phyloP scores from a whole-genome alignment of 2,797 vertebrate species.

The Notolepis coatsorum region DNA sequence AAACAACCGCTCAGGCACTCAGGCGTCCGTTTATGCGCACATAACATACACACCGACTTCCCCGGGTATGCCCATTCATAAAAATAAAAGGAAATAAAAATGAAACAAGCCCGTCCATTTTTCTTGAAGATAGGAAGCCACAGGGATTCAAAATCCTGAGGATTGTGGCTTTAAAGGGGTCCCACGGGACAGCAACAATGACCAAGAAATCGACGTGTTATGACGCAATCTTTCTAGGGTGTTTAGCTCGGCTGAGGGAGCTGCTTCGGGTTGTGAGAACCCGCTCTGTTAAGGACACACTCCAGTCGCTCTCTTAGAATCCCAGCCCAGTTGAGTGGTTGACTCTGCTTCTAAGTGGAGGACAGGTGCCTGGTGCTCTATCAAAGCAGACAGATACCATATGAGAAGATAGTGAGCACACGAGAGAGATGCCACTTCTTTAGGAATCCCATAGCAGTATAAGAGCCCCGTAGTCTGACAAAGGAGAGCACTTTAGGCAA shows the following conservation, averaged over 20 bases:
- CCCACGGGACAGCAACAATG: not conserved
- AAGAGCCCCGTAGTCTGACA: conserved; percentile 66
- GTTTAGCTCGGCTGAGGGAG: conserved; percentile 4
- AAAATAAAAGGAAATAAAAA: conserved; percentile 10
- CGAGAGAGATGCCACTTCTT: conserved; percentile 58
- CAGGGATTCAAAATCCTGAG: not conserved
- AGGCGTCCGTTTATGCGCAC: not conserved
- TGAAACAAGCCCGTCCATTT: not conserved
- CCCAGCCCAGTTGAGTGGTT: conserved; percentile 33
- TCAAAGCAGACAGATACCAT: conserved; percentile 47
- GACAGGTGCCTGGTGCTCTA: conserved; percentile 30
- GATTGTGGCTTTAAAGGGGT: not conserved
- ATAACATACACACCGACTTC: not conserved
- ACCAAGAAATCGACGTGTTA: not conserved
- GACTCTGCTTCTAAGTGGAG: conserved; percentile 22
- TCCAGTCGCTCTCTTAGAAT: conserved; percentile 1
- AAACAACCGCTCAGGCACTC: conserved; percentile 9
- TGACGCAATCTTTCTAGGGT: not conserved
- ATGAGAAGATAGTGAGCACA: conserved; percentile 24
- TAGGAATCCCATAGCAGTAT: conserved; percentile 43
- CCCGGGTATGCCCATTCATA: conserved; percentile 21
- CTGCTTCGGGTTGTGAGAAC: conserved; percentile 5
- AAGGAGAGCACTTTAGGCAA: conserved; percentile 72
- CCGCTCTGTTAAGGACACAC: not conserved
- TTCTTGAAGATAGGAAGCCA: too few species aligned